Evolutionary conservation across 1,140 invertebrate genomes (phyloP), one percentile per base, ranked within the genome.

Genomic region (Saxidomus purpurata): DNA sequence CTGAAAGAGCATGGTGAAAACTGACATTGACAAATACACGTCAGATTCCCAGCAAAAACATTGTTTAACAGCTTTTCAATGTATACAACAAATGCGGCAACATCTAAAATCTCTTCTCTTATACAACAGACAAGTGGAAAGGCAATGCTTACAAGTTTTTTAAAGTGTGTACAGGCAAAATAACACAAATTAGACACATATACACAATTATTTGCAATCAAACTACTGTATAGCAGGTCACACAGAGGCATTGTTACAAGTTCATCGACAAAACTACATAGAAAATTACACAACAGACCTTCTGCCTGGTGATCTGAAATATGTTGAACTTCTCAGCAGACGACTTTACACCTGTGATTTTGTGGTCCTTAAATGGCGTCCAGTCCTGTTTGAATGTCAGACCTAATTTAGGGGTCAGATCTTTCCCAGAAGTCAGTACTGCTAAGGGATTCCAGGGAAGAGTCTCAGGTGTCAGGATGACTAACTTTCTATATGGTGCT

Each of bases 361-460:
- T 61, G 31, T 59, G 1, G 6, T 77, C 85, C 22, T 63, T 67
- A 28, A 76, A 77, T 43, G 85, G 85, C 11, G 31, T 55, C 85
- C 85, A 79, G 17, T 79, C 43, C 13, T 59, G 40, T 49, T 87
- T 87, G 31, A 38, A 79, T 25, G 25, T 11, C 4, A 87, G 52
- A 8, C 85, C 85, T 25, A 19, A 0, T 49, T 87, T 77, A 22
- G 74, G 28, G 17, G 31, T 79, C 3, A 67, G 25, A 47, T 87
- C 76, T 49, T 77, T 59, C 4, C 71, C 69, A 40, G 36, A 38
- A 15, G 85, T 87, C 15, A 87, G 59, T 28, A 87, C 49, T 28
- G 85, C 85, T 28, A 87, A 17, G 31, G 85, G 71, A 40, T 61
- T 87, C 71, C 85, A 87, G 15, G 85, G 85, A 9, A 87, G 85